Conservation (phyloP, 1,140 invertebrate genomes). For the Parasteatoda tepidariorum region DNA sequence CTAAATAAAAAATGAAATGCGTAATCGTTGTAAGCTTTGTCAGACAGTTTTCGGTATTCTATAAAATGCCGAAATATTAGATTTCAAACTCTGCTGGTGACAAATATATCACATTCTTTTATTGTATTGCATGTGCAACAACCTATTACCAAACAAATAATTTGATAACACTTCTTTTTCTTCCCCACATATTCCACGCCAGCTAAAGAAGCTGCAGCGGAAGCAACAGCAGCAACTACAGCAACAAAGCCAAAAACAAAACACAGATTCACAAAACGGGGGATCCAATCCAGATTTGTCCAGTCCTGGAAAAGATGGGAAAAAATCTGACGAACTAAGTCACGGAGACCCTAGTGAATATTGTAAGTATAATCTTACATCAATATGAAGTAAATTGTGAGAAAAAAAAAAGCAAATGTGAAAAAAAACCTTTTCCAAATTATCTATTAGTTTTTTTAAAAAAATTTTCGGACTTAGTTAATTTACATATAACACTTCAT, state of each 20-base stretch:
- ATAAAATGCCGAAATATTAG: too few relatives aligned
- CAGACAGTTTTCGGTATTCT: too few relatives aligned
- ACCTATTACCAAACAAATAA: not conserved
- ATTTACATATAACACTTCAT: too few relatives aligned
- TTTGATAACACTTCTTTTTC: slow-evolving; percentile 15
- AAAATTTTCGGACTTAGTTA: too few relatives aligned
- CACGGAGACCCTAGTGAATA: slow-evolving; percentile 53
- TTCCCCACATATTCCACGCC: slow-evolving; percentile 32
- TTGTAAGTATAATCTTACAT: slow-evolving; percentile 27
- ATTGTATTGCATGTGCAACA: not conserved
- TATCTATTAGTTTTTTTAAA: too few relatives aligned
- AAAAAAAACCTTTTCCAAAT: too few relatives aligned
- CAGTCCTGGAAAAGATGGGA: slow-evolving; percentile 46
- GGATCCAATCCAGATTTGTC: slow-evolving; percentile 48
- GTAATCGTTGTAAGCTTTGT: too few relatives aligned
- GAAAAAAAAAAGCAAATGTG: too few relatives aligned
- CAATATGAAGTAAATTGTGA: too few relatives aligned
- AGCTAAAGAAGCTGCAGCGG: slow-evolving; percentile 65
- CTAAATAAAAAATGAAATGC: too few relatives aligned
- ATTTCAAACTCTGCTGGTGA: too few relatives aligned
- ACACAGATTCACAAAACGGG: slow-evolving; percentile 9
- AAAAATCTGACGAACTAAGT: slow-evolving; percentile 51
- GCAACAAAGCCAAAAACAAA: slow-evolving; percentile 49
- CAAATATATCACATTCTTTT: not conserved
- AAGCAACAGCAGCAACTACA: slow-evolving; percentile 64